These are phyloP conservation scores for Amphipoea oculea DNA, from an alignment of 2,888 invertebrate species.

Conservation along the genomic window DNA sequence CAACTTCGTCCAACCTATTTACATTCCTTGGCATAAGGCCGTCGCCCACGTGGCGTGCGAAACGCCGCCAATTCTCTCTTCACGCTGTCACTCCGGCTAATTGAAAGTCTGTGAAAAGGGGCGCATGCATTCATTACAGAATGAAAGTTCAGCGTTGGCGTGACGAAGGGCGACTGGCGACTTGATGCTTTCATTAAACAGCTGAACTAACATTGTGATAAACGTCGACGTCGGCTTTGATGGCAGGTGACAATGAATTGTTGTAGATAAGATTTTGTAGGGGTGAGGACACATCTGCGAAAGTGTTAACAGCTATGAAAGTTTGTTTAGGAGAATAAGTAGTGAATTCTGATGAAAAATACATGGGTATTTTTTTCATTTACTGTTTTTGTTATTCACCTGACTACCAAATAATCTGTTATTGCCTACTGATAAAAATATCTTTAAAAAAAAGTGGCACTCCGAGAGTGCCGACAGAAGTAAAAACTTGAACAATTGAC, in stretches of 20 bases:
- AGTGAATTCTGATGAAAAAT: background rate
- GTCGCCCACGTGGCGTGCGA: conserved; percentile 21
- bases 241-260: conserved; percentile 7
- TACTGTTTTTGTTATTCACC: background rate
- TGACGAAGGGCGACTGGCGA: conserved; percentile 55
- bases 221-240: conserved; percentile 5
- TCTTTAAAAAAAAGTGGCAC: too few species aligned
- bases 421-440: background rate
- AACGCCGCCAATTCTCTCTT: conserved; percentile 16
- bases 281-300: background rate
- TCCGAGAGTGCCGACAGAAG: too few species aligned
- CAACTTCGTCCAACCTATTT: conserved; percentile 24
- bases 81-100: conserved; percentile 65
- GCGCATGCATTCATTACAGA: conserved; percentile 58
- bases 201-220: conserved; percentile 37
- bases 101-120: conserved; percentile 68
- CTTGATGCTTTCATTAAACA: conserved; percentile 46
- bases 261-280: conserved; percentile 24
- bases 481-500: too few species aligned
- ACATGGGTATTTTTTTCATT: background rate
- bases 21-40: conserved; percentile 13
- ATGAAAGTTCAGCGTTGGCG: conserved; percentile 62
- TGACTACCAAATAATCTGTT: background rate
- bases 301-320: background rate
- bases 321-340: background rate